Percentiles rank a stretch among this genome's conserved stretches.
phyloP scores from a whole-genome alignment of 1,140 invertebrate species.

The Drosophila asahinai region DNA sequence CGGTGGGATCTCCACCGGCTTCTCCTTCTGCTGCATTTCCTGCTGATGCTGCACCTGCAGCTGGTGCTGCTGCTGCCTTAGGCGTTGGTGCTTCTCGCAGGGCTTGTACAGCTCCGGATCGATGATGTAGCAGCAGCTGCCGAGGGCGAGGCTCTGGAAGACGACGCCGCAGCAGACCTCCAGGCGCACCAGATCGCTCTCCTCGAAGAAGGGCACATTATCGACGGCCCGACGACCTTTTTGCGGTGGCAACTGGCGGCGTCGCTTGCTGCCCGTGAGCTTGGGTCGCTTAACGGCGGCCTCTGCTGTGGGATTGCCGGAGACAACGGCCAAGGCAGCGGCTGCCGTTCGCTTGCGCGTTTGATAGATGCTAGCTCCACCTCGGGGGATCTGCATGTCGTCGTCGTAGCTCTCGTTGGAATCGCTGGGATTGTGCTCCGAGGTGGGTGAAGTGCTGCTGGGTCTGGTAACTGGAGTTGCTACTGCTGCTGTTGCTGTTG shows the following conservation, averaged over 20 bases:
- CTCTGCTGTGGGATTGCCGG: neutral
- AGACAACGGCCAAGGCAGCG: conserved; percentile 34
- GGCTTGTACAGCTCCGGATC: conserved; percentile 73
- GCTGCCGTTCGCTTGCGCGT: conserved; percentile 78
- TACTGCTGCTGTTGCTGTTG: conserved; percentile 16
- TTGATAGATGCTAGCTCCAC: conserved; percentile 60
- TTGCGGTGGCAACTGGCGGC: conserved; percentile 59
- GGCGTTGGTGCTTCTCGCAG: conserved; percentile 67
- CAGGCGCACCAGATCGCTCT: conserved; percentile 59
- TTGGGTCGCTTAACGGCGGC: conserved; percentile 18
- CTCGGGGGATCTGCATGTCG: conserved; percentile 14
- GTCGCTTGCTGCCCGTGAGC: conserved; percentile 60
- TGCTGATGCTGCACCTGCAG: conserved; percentile 21
- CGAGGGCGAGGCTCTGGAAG: conserved; percentile 68
- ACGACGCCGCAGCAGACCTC: conserved; percentile 79
- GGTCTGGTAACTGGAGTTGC: conserved; percentile 33
- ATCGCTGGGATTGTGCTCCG: conserved; percentile 70
- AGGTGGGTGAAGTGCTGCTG: conserved; percentile 47
- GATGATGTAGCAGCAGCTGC: conserved; percentile 66
- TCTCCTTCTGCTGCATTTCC: conserved; percentile 1
- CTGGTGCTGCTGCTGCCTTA: conserved; percentile 36
- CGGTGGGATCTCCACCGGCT: neutral
- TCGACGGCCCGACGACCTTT: conserved; percentile 65
- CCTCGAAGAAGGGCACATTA: conserved; percentile 74
- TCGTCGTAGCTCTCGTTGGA: conserved; percentile 76